Evolutionary conservation across 2,888 invertebrate genomes (phyloP), one percentile per base, ranked within the genome.

Genomic region (Xanthorhoe designata): DNA sequence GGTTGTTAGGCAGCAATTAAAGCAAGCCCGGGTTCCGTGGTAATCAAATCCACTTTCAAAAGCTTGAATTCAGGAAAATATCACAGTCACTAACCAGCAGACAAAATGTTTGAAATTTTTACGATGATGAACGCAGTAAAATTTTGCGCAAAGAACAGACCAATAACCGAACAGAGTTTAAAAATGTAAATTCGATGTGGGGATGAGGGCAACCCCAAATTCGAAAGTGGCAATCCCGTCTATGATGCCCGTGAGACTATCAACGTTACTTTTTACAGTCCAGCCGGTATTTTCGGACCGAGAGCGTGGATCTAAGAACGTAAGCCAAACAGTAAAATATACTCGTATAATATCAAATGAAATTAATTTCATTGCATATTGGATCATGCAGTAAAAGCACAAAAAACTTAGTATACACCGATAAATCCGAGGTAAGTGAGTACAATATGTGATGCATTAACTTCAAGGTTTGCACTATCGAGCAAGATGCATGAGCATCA

Each of bases 1-100:
- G 63, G 32, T 32, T 57, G 66, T 63, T 66, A 70, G 69, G 65
- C 59, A 61, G 71, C 75, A 75, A 77, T 78, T 78, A 75, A 63
- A 62, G 32, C 64, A 63, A 75, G 68, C 68, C 62, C 24, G 69
- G 55, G 57, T 56, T 58, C 51, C 47, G 18, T 45, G 24, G 52
- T 32, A 51, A 51, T 47, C 17, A 52, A 56, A 57, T 24, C 38
- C 47, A 55, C 56, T 51, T 66, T 52, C 17, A 61, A 65, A 56
- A 35, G 32, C 19, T 35, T 35, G 3, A 35, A 52, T 56, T 3
- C 19, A 63, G 47, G 52, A 63, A 52, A 53, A 35, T 47, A 17
- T 35, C 29, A 29, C 51, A 56, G 38, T 32, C 0, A 15, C 10
- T 63, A 58, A 63, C 35, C 47, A 47, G 19, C 32, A 50, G 35